Evolutionary conservation across 2,797 vertebrate genomes (phyloP).

Genomic region (Pseudopleuronectes americanus): DNA sequence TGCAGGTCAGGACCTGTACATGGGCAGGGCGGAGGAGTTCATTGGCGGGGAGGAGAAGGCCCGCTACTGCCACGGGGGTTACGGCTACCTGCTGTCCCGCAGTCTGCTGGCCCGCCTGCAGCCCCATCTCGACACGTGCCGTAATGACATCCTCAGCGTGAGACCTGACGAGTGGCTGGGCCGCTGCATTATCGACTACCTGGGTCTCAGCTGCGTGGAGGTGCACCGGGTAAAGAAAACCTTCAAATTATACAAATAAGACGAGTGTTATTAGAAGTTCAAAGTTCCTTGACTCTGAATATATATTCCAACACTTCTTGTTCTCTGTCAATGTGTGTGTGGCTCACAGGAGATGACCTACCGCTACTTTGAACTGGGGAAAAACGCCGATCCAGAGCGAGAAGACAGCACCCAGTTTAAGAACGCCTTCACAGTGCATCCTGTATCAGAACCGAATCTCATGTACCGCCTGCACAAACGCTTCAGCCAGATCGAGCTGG

Average conservation of each 20-base stretch:
- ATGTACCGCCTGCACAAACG: constrained; percentile 96
- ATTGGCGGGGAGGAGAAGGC: constrained; percentile 93
- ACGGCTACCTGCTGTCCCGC: constrained; percentile 94
- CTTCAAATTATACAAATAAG: background rate
- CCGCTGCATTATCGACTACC: constrained; percentile 95
- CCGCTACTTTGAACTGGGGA: constrained; percentile 91
- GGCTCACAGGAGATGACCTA: constrained; percentile 90
- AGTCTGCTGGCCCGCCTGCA: constrained; percentile 91
- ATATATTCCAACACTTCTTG: background rate
- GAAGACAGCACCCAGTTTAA: constrained; percentile 89
- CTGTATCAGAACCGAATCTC: constrained; percentile 89
- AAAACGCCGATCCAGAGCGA: constrained; percentile 92
- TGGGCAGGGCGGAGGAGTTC: constrained; percentile 95
- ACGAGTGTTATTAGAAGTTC: background rate
- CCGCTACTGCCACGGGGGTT: constrained; percentile 95
- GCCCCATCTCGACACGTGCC: constrained; percentile 92
- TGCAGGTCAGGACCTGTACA: constrained; percentile 92
- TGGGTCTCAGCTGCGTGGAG: constrained; percentile 91
- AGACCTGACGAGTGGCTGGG: constrained; percentile 97
- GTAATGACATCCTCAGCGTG: constrained; percentile 96
- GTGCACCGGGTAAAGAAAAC: constrained; percentile 87
- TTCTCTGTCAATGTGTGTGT: constrained; percentile 16
- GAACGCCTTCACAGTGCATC: constrained; percentile 90
- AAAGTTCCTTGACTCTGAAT: background rate
- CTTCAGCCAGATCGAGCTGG: constrained; percentile 94